Evolutionary conservation across 2,113 vertebrate genomes (phyloP), one percentile per base, ranked within the genome.

Genomic region (Neotragus pygmaeus): DNA sequence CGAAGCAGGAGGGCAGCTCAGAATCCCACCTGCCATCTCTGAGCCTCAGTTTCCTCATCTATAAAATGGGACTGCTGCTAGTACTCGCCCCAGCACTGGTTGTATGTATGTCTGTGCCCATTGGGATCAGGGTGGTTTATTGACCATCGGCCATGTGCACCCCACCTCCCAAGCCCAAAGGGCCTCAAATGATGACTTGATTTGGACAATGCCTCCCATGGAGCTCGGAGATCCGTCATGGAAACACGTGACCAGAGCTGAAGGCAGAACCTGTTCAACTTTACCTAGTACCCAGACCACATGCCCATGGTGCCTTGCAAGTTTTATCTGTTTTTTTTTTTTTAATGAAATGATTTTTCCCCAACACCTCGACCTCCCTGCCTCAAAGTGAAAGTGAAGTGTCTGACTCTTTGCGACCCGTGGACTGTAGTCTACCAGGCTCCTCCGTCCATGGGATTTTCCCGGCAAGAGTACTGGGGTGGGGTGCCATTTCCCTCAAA

Each of bases 61-160:
- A 3, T 39, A 51, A 47, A 43, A 47, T 17, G 73, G 45, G 62
- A 21, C 45, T 27, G 33, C 4, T 0, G 14, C 27, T 5, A 21
- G 12, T 1, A 6, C 53, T 2, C 9, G 10, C 53, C 55, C 45
- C 23, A 9, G 25, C 16, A 14, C 73, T 47, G 19, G 7, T 13
- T 73, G 55, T 4, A 30, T 15, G 14, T 10, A 0, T 0, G 1
- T 49, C 2, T 21, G 57, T 60, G 13, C 84, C 33, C 39, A 51
- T 2, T 3, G 2, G 17, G 36, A 16, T 9, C 5, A 8, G 16
- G 14, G 19, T 30, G 55, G 57, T 23, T 66, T 19, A 43, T 2
- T 30, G 55, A 55, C 28, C 77, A 7, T 25, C 17, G 2, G 49
- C 45, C 28, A 53, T 64, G 39, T 3, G 14, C 39, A 2, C 49